Evolutionary conservation across 2,113 vertebrate species (phyloP), one percentile per base, ranked within the genome.

Genomic region (Rhinogobius similis): DNA sequence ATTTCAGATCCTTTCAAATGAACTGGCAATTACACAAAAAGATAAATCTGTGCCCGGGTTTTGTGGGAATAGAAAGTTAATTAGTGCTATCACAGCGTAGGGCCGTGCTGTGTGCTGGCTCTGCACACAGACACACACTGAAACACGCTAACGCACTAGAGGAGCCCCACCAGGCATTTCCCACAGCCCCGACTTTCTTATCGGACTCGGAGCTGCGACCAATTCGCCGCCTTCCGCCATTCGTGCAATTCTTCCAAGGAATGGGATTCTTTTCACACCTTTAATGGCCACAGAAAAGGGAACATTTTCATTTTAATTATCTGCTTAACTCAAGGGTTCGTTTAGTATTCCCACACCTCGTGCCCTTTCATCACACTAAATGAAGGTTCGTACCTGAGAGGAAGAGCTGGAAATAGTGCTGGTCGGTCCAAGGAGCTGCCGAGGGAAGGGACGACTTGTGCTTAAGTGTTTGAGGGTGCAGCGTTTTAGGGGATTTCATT

Each of bases 221-320:
- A 62, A 76, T 78, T 80, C 82, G 61, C 29, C 52, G 85, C 68
- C 74, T 79, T 79, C 81, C 82, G 76, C 78, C 83, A 84, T 81
- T 81, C 65, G 65, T 46, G 79, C 75, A 84, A 74, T 86, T 85
- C 92, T 92, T 89, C 74, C 69, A 85, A 80, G 88, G 91, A 88
- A 85, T 68, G 82, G 82, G 77, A 84, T 85, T 89, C 87, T 69
- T 86, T 92, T 91, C 91, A 91, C 85, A 77, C 77, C 43, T 53
- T 81, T 92, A 91, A 92, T 90, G 86, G 88, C 91, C 85, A 80
- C 86, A 87, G 89, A 90, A 91, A 89, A 81, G 75, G 81, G 83
- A 91, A 84, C 79, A 74, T 91, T 91, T 93, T 88, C 65, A 82
- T 92, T 93, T 93, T 91, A 92, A 93, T 93, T 92, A 90, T 82